Evolutionary conservation across 1,140 invertebrate species (phyloP).

Genomic region (Archivesica marissinica): DNA sequence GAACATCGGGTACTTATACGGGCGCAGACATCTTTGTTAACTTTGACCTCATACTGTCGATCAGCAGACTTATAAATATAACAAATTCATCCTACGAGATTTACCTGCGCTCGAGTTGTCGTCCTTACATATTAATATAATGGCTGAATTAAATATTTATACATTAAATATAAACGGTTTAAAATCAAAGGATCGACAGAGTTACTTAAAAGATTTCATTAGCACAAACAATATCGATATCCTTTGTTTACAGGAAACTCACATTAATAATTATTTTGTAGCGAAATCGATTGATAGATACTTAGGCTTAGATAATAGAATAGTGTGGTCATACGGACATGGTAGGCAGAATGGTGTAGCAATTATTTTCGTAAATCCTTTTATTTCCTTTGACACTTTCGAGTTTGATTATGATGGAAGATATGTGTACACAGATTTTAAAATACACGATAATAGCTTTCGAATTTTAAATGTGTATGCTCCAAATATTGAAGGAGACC

Average conservation of each 20-base stretch:
- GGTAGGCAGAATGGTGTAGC: not conserved
- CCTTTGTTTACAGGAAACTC: slow-evolving; percentile 36
- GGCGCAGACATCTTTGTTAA: too few relatives aligned
- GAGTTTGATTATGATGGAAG: slow-evolving; percentile 65
- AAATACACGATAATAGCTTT: slow-evolving; percentile 13
- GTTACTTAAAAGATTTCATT: slow-evolving; percentile 18
- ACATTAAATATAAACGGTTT: slow-evolving; percentile 44
- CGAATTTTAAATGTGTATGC: slow-evolving; percentile 64
- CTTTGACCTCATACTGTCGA: too few relatives aligned
- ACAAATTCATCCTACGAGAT: too few relatives aligned
- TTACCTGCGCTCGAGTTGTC: too few relatives aligned
- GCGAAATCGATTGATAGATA: slow-evolving; percentile 7
- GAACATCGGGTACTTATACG: too few relatives aligned
- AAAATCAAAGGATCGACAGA: not conserved
- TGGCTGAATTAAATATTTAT: slow-evolving; percentile 24
- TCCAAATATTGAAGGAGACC: slow-evolving; percentile 43
- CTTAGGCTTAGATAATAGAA: not conserved
- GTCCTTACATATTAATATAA: too few relatives aligned
- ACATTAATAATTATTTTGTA: slow-evolving; percentile 4
- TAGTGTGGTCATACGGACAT: not conserved
- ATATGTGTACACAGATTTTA: slow-evolving; percentile 58
- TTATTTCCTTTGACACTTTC: slow-evolving; percentile 35
- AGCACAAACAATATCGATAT: not conserved
- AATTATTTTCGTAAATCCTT: not conserved
- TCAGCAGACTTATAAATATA: too few relatives aligned